phyloP scores from a whole-genome alignment of 2,113 vertebrate species.

The Corynorhinus townsendii region DNA sequence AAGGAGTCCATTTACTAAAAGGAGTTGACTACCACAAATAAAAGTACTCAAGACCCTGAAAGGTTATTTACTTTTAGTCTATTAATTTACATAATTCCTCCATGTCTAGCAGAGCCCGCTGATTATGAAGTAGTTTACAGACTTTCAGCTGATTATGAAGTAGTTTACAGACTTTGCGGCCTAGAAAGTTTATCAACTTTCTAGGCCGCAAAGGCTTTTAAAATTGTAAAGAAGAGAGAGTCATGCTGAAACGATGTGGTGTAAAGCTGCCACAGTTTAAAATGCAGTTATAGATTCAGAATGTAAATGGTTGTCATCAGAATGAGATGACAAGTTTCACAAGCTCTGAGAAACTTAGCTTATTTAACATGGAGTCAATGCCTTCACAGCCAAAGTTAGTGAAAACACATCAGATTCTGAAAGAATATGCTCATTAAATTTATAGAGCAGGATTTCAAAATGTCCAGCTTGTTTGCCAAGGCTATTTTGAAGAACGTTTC shows the following conservation, averaged over 20 bases:
- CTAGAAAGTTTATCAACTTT: too few relatives aligned
- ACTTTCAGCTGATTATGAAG: conserved; percentile 30
- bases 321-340: conserved; percentile 46
- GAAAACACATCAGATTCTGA: conserved; percentile 7
- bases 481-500: background rate
- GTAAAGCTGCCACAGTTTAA: conserved; percentile 37
- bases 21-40: background rate
- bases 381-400: background rate
- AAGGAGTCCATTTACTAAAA: conserved; percentile 2
- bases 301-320: conserved; percentile 44
- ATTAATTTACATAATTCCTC: conserved; percentile 21
- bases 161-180: conserved; percentile 26
- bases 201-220: background rate
- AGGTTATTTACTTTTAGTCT: background rate
- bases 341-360: background rate
- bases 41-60: background rate
- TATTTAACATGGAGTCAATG: conserved; percentile 38
- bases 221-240: conserved; percentile 46
- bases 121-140: conserved; percentile 43
- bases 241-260: background rate
- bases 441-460: background rate
- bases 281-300: conserved; percentile 47
- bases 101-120: background rate
- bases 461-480: background rate
- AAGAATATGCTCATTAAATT: background rate